Conservation (phyloP, 2,888 invertebrate species). For the Drosophila gaucha region DNA sequence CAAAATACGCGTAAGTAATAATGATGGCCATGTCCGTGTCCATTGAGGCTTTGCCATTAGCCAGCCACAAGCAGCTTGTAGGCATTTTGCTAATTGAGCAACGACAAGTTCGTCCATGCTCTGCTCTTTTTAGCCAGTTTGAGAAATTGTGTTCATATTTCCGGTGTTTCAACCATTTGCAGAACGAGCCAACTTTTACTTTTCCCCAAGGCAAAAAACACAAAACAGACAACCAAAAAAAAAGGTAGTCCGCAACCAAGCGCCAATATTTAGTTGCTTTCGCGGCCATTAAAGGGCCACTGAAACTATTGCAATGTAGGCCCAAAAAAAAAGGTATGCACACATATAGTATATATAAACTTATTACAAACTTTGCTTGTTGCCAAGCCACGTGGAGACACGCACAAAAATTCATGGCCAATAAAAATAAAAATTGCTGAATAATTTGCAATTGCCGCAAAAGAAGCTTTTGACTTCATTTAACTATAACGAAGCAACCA, state of each 20-base stretch:
- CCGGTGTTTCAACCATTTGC: slow-evolving; percentile 67
- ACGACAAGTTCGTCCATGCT: slow-evolving; percentile 63
- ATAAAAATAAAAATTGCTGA: slow-evolving; percentile 9
- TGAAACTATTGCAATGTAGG: slow-evolving; percentile 21
- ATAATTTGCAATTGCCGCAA: neutral
- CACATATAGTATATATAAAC: slow-evolving; percentile 34
- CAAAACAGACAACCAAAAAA: neutral
- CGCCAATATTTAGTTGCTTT: slow-evolving; percentile 36
- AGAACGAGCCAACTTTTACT: slow-evolving; percentile 72
- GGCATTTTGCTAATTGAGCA: slow-evolving; percentile 75
- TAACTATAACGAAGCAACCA: too few species aligned
- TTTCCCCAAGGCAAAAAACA: slow-evolving; percentile 44
- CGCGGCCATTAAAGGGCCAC: slow-evolving; percentile 57
- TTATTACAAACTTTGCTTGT: slow-evolving; percentile 40
- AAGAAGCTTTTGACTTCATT: neutral
- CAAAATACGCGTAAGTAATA: slow-evolving; percentile 55
- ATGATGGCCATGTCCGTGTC: slow-evolving; percentile 60
- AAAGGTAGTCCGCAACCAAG: slow-evolving; percentile 43
- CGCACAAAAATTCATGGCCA: slow-evolving; percentile 25
- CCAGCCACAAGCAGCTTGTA: slow-evolving; percentile 51
- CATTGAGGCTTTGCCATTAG: slow-evolving; percentile 53
- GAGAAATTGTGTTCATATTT: slow-evolving; percentile 76
- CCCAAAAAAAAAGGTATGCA: slow-evolving; percentile 27
- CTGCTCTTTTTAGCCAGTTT: slow-evolving; percentile 51
- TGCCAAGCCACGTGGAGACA: slow-evolving; percentile 22